These are phyloP conservation scores for Strix occidentalis DNA, from an alignment of 2,797 vertebrate genomes.

Conservation along the genomic window DNA sequence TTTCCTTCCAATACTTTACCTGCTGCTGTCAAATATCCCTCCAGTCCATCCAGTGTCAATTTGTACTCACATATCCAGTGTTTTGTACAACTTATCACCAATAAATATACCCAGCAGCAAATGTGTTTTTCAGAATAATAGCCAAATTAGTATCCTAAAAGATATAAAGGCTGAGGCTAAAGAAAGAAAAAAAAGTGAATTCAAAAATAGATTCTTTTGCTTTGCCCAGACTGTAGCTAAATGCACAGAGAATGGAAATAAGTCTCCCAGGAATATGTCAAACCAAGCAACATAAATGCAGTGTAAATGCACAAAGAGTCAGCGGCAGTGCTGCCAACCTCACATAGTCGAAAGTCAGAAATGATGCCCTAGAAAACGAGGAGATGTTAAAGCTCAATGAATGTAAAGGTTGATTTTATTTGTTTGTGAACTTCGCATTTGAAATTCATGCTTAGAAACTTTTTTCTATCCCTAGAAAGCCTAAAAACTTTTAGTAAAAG, in stretches of 20 bases:
- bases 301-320: not conserved
- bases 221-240: not conserved
- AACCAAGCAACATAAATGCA: conserved; percentile 9
- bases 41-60: not conserved
- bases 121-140: not conserved
- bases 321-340: not conserved
- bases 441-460: not conserved
- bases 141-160: not conserved
- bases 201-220: not conserved
- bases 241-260: not conserved
- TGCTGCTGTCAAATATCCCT: not conserved
- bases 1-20: not conserved
- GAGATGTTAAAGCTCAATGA: not conserved
- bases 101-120: not conserved
- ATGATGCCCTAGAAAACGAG: not conserved
- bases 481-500: not conserved
- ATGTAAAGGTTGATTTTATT: not conserved
- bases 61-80: not conserved
- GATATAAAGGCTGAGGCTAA: not conserved
- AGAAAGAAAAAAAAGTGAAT: not conserved
- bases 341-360: not conserved
- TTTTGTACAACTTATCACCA: not conserved
- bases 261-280: not conserved
- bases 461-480: not conserved
- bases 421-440: not conserved